Evolutionary conservation across 1,140 invertebrate genomes (phyloP).

Genomic region (Venturia canescens): DNA sequence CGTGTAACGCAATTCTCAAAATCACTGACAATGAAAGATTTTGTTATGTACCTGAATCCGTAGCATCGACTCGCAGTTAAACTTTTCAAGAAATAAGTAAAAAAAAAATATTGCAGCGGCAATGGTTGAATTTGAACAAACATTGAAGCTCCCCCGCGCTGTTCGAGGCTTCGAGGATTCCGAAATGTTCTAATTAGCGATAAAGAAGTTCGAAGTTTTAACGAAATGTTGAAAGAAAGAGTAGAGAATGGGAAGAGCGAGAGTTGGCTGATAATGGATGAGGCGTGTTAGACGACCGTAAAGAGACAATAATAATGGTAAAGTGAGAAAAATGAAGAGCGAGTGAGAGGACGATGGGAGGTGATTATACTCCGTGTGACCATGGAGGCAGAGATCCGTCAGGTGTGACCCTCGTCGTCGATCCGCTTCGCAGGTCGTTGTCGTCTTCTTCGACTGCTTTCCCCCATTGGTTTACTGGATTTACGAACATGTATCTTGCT

Average conservation of each 20-base stretch:
- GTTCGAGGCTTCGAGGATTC: neutral
- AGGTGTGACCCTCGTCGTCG: slow-evolving; percentile 62
- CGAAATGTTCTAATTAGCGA: neutral
- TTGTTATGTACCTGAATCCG: no score
- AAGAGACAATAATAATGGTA: neutral
- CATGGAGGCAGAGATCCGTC: slow-evolving; percentile 66
- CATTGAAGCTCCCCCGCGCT: no score
- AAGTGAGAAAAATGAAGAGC: neutral
- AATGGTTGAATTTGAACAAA: no score
- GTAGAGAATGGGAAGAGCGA: no score
- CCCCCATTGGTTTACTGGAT: slow-evolving; percentile 26
- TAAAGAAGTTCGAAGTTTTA: slow-evolving; percentile 2
- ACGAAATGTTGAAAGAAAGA: neutral
- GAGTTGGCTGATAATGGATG: neutral
- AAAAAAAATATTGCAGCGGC: no score
- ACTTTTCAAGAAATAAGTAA: no score
- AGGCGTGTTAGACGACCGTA: neutral
- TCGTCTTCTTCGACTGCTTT: slow-evolving; percentile 33
- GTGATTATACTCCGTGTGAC: slow-evolving; percentile 49
- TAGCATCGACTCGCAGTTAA: no score
- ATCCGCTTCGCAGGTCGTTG: slow-evolving; percentile 56
- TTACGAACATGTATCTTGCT: neutral
- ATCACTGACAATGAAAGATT: no score
- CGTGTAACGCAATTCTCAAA: no score
- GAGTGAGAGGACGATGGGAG: slow-evolving; percentile 10